Percentiles rank a stretch among this genome's conserved stretches.
These are phyloP conservation scores for Coregonus suidteri DNA, from an alignment of 2,797 vertebrate genomes.

Conservation along the genomic window DNA sequence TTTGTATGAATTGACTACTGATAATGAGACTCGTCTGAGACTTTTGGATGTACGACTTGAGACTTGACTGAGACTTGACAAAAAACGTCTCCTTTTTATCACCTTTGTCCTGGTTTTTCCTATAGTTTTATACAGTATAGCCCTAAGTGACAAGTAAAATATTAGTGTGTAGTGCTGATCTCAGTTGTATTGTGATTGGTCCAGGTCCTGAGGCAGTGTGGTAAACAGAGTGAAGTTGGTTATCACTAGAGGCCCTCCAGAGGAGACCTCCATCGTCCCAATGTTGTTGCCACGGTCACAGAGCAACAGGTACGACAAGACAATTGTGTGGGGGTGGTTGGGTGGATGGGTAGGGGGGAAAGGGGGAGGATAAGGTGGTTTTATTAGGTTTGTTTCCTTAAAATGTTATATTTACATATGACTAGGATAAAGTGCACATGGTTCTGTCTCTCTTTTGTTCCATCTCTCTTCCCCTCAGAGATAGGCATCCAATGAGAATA, in stretches of 20 bases:
- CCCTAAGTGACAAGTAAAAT: neutral
- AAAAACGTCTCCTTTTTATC: too few species aligned
- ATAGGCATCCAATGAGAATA: neutral
- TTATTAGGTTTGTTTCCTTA: neutral
- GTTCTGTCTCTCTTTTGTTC: neutral
- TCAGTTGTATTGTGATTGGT: neutral
- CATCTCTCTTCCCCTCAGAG: neutral
- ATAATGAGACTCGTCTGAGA: neutral
- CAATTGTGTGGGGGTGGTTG: neutral
- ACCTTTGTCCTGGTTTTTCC: too few species aligned
- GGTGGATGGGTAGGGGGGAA: neutral
- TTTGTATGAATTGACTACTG: neutral
- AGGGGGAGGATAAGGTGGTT: neutral
- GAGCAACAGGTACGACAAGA: constrained; percentile 78
- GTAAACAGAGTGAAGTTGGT: constrained; percentile 91
- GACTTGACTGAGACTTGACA: too few species aligned
- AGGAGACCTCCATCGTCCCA: constrained; percentile 73
- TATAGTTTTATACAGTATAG: neutral
- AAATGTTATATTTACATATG: neutral
- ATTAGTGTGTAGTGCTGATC: neutral
- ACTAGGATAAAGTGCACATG: too few species aligned
- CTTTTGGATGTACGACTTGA: neutral
- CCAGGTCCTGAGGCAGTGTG: constrained; percentile 94
- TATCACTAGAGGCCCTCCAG: constrained; percentile 86
- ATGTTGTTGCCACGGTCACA: constrained; percentile 65